Conservation (phyloP, 2,888 invertebrate genomes). For the Taenaris catops region DNA sequence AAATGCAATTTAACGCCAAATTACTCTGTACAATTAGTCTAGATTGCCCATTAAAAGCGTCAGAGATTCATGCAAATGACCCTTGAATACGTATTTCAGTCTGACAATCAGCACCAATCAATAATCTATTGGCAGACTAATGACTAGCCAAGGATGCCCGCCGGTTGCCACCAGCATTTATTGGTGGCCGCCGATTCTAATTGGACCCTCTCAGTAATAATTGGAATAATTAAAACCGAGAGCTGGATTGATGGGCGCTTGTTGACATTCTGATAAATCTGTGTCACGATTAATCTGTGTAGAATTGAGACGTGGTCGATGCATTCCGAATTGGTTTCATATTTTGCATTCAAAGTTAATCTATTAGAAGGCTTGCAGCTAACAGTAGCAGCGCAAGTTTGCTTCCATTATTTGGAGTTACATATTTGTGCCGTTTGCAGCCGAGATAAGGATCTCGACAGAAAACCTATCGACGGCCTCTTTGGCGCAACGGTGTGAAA, state of each 20-base stretch:
- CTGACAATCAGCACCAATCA: constrained; percentile 77
- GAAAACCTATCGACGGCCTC: too few relatives aligned
- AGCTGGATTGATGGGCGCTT: constrained; percentile 26
- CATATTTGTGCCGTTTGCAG: too few relatives aligned
- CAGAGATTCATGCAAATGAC: constrained; percentile 73
- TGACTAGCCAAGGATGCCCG: constrained; percentile 70
- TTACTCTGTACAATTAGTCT: constrained; percentile 61
- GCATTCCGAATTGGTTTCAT: neutral
- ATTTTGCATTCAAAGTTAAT: neutral
- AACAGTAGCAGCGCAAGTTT: too few relatives aligned
- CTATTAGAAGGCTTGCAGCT: too few relatives aligned
- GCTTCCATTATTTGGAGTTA: too few relatives aligned
- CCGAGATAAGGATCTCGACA: too few relatives aligned
- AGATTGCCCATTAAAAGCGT: constrained; percentile 60
- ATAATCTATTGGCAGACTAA: constrained; percentile 75
- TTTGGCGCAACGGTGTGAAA: too few relatives aligned
- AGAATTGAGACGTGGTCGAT: neutral
- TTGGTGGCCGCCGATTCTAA: constrained; percentile 59
- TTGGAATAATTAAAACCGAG: constrained; percentile 62
- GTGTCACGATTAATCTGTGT: constrained; percentile 17
- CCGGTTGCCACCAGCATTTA: constrained; percentile 50
- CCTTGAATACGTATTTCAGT: constrained; percentile 42
- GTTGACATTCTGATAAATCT: constrained; percentile 25
- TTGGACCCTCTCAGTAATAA: constrained; percentile 55
- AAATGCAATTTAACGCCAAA: too few relatives aligned